These are phyloP conservation scores for Chelonia mydas DNA, from an alignment of 2,797 vertebrate species.

Conservation along the genomic window DNA sequence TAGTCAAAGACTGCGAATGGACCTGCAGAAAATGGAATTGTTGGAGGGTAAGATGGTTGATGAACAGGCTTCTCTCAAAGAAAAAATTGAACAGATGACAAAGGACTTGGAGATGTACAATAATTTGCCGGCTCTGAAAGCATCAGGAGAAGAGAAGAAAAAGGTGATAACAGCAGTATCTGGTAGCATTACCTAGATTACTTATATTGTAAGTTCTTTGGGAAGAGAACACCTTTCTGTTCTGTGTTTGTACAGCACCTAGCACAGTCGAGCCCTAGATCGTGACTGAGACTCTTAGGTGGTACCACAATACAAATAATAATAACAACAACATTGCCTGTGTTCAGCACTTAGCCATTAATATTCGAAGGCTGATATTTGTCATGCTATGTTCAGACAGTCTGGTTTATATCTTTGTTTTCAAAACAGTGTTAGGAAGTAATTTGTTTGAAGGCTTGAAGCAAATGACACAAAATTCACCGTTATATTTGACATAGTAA, in stretches of 20 bases:
- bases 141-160: slow-evolving; percentile 89
- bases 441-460: neutral
- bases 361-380: neutral
- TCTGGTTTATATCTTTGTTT: neutral
- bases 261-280: neutral
- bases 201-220: neutral
- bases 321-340: neutral
- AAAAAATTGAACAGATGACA: slow-evolving; percentile 86
- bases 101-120: slow-evolving; percentile 86
- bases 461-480: neutral
- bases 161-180: slow-evolving; percentile 80
- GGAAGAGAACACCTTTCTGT: neutral
- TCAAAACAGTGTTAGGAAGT: neutral
- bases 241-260: neutral
- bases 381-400: neutral
- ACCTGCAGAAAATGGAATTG: slow-evolving; percentile 95
- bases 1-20: slow-evolving; percentile 91
- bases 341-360: neutral
- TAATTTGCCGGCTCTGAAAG: slow-evolving; percentile 89
- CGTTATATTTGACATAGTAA: neutral
- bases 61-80: slow-evolving; percentile 88
- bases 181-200: neutral
- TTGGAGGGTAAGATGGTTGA: slow-evolving; percentile 91
- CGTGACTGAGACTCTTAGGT: neutral
- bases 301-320: neutral